Conservation (phyloP, 2,888 invertebrate genomes). For the Falcaria lacertinaria region DNA sequence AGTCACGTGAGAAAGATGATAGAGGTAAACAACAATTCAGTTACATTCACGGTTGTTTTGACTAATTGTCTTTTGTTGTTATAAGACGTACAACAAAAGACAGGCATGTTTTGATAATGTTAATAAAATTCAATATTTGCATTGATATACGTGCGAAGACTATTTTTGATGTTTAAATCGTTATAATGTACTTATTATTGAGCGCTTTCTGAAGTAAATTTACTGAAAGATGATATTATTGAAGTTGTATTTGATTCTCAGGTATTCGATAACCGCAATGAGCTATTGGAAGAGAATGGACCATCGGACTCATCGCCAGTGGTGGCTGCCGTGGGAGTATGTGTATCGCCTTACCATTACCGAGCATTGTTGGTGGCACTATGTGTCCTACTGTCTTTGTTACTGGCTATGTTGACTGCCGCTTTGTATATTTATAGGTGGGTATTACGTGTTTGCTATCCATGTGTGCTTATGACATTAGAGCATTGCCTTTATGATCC, state of each 20-base stretch:
- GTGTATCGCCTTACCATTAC: slow-evolving; percentile 90
- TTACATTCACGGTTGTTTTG: no score
- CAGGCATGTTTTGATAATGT: background rate
- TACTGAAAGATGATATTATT: background rate
- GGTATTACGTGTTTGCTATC: slow-evolving; percentile 7
- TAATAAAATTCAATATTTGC: background rate
- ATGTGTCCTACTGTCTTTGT: slow-evolving; percentile 85
- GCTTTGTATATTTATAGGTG: slow-evolving; percentile 89
- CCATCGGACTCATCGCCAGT: slow-evolving; percentile 83
- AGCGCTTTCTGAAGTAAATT: no score
- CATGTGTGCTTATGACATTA: background rate
- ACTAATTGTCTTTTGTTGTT: background rate
- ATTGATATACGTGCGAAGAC: background rate
- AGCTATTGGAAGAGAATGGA: slow-evolving; percentile 84
- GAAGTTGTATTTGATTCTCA: slow-evolving; percentile 39
- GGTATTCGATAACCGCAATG: slow-evolving; percentile 91
- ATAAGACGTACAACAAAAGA: background rate
- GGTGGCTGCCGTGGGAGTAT: slow-evolving; percentile 84
- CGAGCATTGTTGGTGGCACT: slow-evolving; percentile 90
- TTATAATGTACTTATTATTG: no score
- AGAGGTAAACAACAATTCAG: slow-evolving; percentile 78
- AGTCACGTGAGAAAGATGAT: slow-evolving; percentile 95
- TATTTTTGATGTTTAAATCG: no score
- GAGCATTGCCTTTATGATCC: no score
- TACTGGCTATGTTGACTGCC: slow-evolving; percentile 86